These are phyloP conservation scores for Lota lota DNA, from an alignment of 2,113 vertebrate genomes.

Conservation along the genomic window DNA sequence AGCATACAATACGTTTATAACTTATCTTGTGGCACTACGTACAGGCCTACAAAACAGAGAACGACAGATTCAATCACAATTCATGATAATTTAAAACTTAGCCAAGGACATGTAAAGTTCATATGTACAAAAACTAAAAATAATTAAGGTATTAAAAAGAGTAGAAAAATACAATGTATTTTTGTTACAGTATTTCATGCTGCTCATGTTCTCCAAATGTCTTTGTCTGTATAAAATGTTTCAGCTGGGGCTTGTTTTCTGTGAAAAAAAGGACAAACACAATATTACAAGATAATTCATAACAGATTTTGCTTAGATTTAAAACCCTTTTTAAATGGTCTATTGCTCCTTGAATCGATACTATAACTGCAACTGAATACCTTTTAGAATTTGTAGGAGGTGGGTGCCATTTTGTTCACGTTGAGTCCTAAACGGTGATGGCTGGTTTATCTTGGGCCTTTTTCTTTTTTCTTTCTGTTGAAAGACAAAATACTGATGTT, in stretches of 20 bases:
- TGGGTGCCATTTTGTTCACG: background rate
- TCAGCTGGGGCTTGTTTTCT: background rate
- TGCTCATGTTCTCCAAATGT: background rate
- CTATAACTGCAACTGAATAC: too few species aligned
- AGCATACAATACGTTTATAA: too few species aligned
- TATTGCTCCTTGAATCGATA: too few species aligned
- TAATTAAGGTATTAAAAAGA: background rate
- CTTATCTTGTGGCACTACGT: too few species aligned
- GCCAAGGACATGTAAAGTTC: too few species aligned
- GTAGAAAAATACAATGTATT: background rate
- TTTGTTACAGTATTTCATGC: background rate
- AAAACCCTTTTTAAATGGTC: background rate
- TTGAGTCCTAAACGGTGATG: slow-evolving; percentile 1
- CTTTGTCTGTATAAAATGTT: background rate
- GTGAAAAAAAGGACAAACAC: background rate
- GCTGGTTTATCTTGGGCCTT: slow-evolving; percentile 18
- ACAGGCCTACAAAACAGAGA: too few species aligned
- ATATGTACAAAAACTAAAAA: background rate
- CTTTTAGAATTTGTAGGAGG: background rate
- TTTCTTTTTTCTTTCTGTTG: slow-evolving; percentile 53
- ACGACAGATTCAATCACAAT: too few species aligned
- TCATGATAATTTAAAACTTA: too few species aligned
- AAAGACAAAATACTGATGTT: background rate
- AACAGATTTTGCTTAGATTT: background rate
- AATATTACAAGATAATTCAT: background rate